Conservation (phyloP, 1,140 invertebrate species). For the Schlechtendalia chinensis region DNA sequence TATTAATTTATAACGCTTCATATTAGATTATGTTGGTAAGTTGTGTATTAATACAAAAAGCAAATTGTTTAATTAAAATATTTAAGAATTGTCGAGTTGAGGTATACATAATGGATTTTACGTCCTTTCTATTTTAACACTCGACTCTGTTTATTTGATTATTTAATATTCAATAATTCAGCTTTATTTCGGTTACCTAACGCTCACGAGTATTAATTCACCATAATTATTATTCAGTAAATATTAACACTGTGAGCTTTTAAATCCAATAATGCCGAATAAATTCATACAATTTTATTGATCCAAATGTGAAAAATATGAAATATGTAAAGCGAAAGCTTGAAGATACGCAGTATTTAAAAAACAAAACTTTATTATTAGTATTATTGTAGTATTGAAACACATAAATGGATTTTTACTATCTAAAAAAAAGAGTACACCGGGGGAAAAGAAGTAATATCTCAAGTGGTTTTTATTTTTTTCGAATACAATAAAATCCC, state of each 20-base stretch:
- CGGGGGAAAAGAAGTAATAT: slow-evolving; percentile 32
- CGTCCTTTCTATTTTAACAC: background rate
- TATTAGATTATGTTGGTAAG: background rate
- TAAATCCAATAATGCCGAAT: background rate
- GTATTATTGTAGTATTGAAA: slow-evolving; percentile 38
- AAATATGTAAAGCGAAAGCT: background rate
- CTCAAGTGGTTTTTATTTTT: slow-evolving; percentile 42
- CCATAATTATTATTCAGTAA: background rate
- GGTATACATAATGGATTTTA: background rate
- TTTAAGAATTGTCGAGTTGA: background rate
- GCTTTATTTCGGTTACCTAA: background rate
- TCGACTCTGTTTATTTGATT: background rate
- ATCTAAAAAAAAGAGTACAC: slow-evolving; percentile 33
- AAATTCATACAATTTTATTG: background rate
- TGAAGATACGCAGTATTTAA: background rate
- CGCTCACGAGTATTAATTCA: background rate
- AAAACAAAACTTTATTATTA: slow-evolving; percentile 26
- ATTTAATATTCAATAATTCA: slow-evolving; percentile 14
- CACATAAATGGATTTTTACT: background rate
- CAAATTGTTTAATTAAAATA: no score
- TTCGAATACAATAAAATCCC: slow-evolving; percentile 33
- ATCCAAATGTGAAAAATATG: background rate
- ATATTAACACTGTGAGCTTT: slow-evolving; percentile 7
- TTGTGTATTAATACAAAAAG: background rate
- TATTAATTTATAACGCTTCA: background rate